phyloP scores from a whole-genome alignment of 2,888 invertebrate species.

The Xylota segnis region DNA sequence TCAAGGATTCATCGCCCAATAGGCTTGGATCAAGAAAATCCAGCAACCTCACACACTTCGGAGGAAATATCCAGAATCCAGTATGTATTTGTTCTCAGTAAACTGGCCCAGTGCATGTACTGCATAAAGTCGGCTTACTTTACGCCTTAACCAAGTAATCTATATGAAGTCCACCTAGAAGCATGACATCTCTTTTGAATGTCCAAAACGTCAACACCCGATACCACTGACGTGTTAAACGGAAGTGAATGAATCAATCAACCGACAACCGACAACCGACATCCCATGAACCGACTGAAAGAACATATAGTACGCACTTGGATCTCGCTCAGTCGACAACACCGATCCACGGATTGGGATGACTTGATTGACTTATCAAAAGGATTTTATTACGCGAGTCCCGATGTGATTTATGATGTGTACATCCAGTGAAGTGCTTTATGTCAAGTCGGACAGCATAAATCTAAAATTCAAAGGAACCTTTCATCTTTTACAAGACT shows the following conservation, averaged over 20 bases:
- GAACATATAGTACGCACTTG: conserved; percentile 32
- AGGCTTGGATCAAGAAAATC: no score
- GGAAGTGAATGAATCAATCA: conserved; percentile 73
- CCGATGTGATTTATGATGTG: conserved; percentile 75
- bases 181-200: conserved; percentile 18
- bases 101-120: no score
- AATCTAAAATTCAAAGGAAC: conserved; percentile 75
- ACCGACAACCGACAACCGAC: not conserved
- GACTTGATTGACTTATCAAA: conserved; percentile 76
- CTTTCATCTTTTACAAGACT: conserved; percentile 76
- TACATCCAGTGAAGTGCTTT: conserved; percentile 70
- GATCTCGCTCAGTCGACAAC: conserved; percentile 19
- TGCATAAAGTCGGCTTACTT: no score
- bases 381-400: conserved; percentile 70
- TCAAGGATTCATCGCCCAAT: no score
- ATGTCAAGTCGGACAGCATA: conserved; percentile 76
- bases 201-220: conserved; percentile 17
- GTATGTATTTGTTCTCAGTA: no score
- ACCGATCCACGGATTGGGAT: conserved; percentile 8
- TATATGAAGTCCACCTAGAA: not conserved
- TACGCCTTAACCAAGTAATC: no score
- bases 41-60: no score
- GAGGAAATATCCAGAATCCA: no score
- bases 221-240: conserved; percentile 41
- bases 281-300: not conserved